Evolutionary conservation across 2,797 vertebrate genomes (phyloP).

Genomic region (Delichon dasypus): DNA sequence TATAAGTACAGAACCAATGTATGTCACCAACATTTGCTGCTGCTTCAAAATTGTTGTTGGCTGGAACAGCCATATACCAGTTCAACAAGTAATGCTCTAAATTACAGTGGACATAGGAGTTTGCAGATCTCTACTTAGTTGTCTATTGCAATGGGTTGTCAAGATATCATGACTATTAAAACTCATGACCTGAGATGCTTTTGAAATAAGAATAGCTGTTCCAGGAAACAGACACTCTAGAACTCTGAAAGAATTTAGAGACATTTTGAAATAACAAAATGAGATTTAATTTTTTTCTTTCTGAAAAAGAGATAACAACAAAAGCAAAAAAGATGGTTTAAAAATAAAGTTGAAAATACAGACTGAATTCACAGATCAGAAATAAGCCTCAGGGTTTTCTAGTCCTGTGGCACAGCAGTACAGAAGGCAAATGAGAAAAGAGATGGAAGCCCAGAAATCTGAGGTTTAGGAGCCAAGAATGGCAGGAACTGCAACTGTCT

Average conservation of each 20-base stretch:
- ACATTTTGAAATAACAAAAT: not conserved
- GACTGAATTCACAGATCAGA: constrained; percentile 1
- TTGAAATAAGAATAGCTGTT: not conserved
- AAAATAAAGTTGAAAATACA: constrained; percentile 33
- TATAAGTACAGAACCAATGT: not conserved
- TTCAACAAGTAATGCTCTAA: not conserved
- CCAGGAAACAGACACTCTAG: not conserved
- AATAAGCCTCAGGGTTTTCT: not conserved
- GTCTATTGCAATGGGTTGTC: not conserved
- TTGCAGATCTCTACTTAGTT: not conserved
- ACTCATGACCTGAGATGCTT: not conserved
- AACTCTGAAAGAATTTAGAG: not conserved
- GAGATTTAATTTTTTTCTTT: not conserved
- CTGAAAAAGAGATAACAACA: not conserved
- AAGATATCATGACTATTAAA: not conserved
- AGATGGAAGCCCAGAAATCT: constrained; percentile 16
- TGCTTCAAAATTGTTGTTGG: not conserved
- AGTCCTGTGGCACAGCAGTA: not conserved
- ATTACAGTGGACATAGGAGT: not conserved
- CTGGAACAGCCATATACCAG: not conserved
- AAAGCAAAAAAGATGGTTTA: not conserved
- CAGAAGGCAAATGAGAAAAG: not conserved
- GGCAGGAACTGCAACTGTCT: not conserved
- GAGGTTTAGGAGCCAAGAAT: constrained; percentile 26
- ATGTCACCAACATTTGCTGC: not conserved